Conservation (phyloP, 2,888 invertebrate species). For the Hemithea aestivaria region DNA sequence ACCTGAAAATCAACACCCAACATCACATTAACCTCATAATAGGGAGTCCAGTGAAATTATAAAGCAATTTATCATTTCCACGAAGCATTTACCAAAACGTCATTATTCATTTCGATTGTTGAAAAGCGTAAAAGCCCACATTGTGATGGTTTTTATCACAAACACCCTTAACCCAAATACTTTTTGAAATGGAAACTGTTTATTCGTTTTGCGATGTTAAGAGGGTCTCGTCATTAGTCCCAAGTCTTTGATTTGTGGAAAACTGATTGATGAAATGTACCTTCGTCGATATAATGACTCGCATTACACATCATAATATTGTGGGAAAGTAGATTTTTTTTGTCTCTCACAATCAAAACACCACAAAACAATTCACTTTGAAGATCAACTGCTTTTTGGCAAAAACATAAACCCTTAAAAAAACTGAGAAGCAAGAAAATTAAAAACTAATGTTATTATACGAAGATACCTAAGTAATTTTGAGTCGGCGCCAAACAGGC, state of each 20-base stretch:
- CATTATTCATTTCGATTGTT: constrained; percentile 56
- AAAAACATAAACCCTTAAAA: too few relatives aligned
- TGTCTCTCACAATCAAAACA: too few relatives aligned
- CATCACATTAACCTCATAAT: constrained; percentile 38
- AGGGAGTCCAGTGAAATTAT: constrained; percentile 47
- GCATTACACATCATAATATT: too few relatives aligned
- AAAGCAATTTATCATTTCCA: constrained; percentile 58
- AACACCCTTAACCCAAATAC: constrained; percentile 34
- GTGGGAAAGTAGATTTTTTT: too few relatives aligned
- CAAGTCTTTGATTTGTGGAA: constrained; percentile 1
- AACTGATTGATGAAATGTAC: neutral
- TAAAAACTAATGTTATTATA: too few relatives aligned
- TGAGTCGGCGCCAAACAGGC: too few relatives aligned
- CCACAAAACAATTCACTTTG: too few relatives aligned
- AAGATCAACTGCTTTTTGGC: too few relatives aligned
- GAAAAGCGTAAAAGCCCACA: constrained; percentile 42
- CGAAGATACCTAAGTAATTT: too few relatives aligned
- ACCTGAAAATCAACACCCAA: constrained; percentile 8
- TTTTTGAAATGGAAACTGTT: constrained; percentile 21
- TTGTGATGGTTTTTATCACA: constrained; percentile 40
- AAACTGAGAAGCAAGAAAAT: too few relatives aligned
- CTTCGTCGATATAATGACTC: too few relatives aligned
- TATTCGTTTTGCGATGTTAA: constrained; percentile 22
- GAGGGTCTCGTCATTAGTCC: constrained; percentile 16
- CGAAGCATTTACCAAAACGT: constrained; percentile 47